These are phyloP conservation scores for Micropoecilia bifurca DNA, from an alignment of 2,797 vertebrate genomes.

Conservation along the genomic window DNA sequence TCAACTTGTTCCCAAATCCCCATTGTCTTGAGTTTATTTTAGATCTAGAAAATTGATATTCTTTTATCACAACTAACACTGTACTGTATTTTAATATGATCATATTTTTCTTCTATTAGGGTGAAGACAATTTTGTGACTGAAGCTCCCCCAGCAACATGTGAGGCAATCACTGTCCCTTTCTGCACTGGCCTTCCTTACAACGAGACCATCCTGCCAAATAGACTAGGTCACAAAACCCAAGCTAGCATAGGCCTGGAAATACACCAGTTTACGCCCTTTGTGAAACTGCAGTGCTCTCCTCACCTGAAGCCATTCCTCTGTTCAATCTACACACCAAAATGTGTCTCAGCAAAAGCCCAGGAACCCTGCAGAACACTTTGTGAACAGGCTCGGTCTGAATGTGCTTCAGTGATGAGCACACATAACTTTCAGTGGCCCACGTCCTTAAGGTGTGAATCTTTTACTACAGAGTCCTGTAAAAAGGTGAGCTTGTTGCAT, in stretches of 20 bases:
- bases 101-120: slow-evolving; percentile 29
- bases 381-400: slow-evolving; percentile 53
- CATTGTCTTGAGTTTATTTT: neutral
- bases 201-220: slow-evolving; percentile 69
- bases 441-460: slow-evolving; percentile 40
- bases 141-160: slow-evolving; percentile 35
- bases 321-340: slow-evolving; percentile 67
- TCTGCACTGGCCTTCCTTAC: slow-evolving; percentile 61
- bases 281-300: slow-evolving; percentile 57
- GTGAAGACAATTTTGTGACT: neutral
- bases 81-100: neutral
- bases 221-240: slow-evolving; percentile 40
- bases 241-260: slow-evolving; percentile 11
- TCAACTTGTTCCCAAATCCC: neutral
- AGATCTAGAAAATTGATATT: neutral
- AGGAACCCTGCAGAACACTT: slow-evolving; percentile 53
- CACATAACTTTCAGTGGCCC: slow-evolving; percentile 49
- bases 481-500: slow-evolving; percentile 33
- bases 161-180: slow-evolving; percentile 47
- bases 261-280: slow-evolving; percentile 23
- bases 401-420: slow-evolving; percentile 51
- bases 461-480: slow-evolving; percentile 54
- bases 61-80: neutral
- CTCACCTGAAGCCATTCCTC: slow-evolving; percentile 62
- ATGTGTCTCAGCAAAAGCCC: slow-evolving; percentile 55